Conservation (phyloP, 1,140 invertebrate species). For the Pseudomyrmex concolor region DNA sequence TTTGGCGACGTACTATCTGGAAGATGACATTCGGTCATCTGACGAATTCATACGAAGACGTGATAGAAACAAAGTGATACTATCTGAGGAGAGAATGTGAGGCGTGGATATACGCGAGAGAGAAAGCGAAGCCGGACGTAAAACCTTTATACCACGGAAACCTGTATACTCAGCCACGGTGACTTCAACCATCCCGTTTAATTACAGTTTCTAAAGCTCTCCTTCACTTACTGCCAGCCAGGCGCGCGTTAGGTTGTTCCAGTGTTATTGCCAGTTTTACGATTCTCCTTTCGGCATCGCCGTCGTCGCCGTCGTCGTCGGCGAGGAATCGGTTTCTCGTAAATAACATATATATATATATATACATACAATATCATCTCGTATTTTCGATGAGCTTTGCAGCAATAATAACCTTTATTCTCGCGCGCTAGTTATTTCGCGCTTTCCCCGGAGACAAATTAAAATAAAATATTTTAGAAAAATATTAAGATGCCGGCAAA, state of each 20-base stretch:
- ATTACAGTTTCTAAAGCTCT: slow-evolving; percentile 77
- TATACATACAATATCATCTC: too few relatives aligned
- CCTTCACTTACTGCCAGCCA: slow-evolving; percentile 53
- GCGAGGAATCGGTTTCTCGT: slow-evolving; percentile 47
- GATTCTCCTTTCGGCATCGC: slow-evolving; percentile 56
- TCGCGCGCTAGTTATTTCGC: too few relatives aligned
- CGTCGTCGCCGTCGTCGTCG: not conserved
- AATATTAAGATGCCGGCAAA: too few relatives aligned
- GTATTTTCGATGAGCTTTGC: slow-evolving; percentile 16
- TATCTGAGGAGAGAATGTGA: not conserved
- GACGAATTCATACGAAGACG: slow-evolving; percentile 37
- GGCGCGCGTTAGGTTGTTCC: slow-evolving; percentile 62
- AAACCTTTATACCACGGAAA: slow-evolving; percentile 71
- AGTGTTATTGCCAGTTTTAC: slow-evolving; percentile 75
- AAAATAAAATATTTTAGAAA: too few relatives aligned
- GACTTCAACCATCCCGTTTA: slow-evolving; percentile 71
- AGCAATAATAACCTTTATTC: slow-evolving; percentile 51
- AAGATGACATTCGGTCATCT: slow-evolving; percentile 3
- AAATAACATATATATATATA: not conserved
- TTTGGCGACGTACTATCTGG: not conserved
- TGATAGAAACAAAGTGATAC: slow-evolving; percentile 31
- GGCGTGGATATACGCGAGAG: slow-evolving; percentile 18
- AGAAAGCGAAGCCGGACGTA: slow-evolving; percentile 50
- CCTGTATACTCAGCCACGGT: slow-evolving; percentile 49
- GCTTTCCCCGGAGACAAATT: too few relatives aligned